Conservation (phyloP, 2,797 vertebrate species). For the Sebastolobus alascanus region DNA sequence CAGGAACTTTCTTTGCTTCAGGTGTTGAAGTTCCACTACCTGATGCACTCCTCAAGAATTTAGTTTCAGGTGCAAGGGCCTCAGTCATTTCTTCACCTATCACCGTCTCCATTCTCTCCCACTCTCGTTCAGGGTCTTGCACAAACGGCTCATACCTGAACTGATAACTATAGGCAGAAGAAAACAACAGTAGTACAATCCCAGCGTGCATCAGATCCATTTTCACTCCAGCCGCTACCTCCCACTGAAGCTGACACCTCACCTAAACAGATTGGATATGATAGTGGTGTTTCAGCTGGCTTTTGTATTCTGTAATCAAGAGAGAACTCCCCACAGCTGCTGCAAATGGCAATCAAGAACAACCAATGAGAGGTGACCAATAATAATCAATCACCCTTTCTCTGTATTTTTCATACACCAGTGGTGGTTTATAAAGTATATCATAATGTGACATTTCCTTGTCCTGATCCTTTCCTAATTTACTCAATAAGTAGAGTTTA, state of each 20-base stretch:
- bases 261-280: neutral
- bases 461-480: neutral
- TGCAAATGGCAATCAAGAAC: conserved; percentile 43
- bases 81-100: fast-evolving
- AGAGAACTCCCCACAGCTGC: conserved; percentile 50
- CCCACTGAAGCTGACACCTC: neutral
- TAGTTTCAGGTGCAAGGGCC: neutral
- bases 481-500: neutral
- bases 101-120: conserved; percentile 21
- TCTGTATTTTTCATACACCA: neutral
- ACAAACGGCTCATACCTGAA: neutral
- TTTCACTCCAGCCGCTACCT: conserved; percentile 11
- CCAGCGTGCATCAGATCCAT: conserved; percentile 53
- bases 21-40: neutral
- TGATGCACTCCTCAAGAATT: neutral
- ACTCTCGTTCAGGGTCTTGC: conserved; percentile 39
- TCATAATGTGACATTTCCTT: neutral
- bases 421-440: neutral
- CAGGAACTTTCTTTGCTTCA: conserved; percentile 35
- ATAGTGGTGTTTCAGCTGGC: neutral
- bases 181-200: conserved; percentile 49
- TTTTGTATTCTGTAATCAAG: conserved; percentile 44
- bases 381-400: neutral
- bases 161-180: neutral
- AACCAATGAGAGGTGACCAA: conserved; percentile 40